phyloP scores from a whole-genome alignment of 2,888 invertebrate genomes.

The Heteromurus nitidus region DNA sequence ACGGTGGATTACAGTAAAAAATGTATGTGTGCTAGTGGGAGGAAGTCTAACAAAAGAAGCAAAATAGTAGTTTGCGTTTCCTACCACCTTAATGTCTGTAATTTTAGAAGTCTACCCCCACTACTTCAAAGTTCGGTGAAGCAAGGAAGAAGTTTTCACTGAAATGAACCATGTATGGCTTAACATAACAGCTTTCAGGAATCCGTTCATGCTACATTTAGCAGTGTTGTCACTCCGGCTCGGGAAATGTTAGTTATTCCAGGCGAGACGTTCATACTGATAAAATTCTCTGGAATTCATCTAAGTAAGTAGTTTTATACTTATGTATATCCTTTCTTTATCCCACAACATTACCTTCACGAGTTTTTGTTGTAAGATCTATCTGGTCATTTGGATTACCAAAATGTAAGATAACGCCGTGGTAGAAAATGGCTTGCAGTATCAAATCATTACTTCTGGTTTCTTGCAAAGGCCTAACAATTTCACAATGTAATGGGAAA shows the following conservation, averaged over 20 bases:
- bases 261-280: not conserved
- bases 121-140: not conserved
- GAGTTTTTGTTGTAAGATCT: not conserved
- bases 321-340: not conserved
- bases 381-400: not conserved
- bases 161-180: slow-evolving; percentile 49
- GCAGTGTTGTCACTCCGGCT: slow-evolving; percentile 3
- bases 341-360: not conserved
- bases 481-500: not conserved
- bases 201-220: slow-evolving; percentile 38
- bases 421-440: not conserved
- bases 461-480: not conserved
- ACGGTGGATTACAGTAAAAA: no score
- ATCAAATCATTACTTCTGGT: not conserved
- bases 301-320: not conserved
- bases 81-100: slow-evolving; percentile 34
- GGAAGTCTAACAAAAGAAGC: not conserved
- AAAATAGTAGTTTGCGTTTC: not conserved
- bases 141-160: slow-evolving; percentile 22
- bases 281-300: not conserved
- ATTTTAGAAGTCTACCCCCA: slow-evolving; percentile 18
- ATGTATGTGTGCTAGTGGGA: not conserved
- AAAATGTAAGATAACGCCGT: not conserved
- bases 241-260: not conserved
- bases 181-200: slow-evolving; percentile 44